Percentiles rank a stretch among this genome's conserved stretches.
These are phyloP conservation scores for Tenthredo scrophulariae DNA, from an alignment of 2,888 invertebrate species.

Conservation along the genomic window DNA sequence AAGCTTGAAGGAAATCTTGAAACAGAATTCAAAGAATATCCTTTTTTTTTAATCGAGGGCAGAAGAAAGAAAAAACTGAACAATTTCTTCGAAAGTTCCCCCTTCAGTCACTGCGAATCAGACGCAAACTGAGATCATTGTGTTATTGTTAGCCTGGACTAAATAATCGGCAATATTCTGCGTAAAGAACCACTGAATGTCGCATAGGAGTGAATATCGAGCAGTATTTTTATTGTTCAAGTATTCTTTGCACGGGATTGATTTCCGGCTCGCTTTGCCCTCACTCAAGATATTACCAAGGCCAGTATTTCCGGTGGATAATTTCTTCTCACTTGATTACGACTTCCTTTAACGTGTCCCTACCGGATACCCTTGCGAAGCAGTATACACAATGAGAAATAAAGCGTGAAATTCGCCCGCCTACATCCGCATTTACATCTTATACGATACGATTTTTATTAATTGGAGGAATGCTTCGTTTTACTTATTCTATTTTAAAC, in stretches of 20 bases:
- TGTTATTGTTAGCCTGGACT: neutral
- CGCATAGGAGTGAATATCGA: neutral
- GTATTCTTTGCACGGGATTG: neutral
- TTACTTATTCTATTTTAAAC: neutral
- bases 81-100: neutral
- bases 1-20: neutral
- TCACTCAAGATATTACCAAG: neutral
- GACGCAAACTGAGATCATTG: neutral
- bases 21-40: neutral
- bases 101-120: neutral
- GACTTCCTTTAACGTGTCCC: conserved; percentile 18
- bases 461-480: neutral
- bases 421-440: neutral
- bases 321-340: neutral
- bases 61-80: neutral
- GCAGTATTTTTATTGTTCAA: neutral
- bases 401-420: neutral
- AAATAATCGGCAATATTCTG: neutral
- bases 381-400: neutral
- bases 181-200: neutral
- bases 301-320: conserved; percentile 2
- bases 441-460: neutral
- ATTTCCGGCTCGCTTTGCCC: neutral
- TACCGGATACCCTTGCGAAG: neutral
- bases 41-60: neutral